Evolutionary conservation across 2,113 vertebrate genomes (phyloP).

Genomic region (Excalfactoria chinensis): DNA sequence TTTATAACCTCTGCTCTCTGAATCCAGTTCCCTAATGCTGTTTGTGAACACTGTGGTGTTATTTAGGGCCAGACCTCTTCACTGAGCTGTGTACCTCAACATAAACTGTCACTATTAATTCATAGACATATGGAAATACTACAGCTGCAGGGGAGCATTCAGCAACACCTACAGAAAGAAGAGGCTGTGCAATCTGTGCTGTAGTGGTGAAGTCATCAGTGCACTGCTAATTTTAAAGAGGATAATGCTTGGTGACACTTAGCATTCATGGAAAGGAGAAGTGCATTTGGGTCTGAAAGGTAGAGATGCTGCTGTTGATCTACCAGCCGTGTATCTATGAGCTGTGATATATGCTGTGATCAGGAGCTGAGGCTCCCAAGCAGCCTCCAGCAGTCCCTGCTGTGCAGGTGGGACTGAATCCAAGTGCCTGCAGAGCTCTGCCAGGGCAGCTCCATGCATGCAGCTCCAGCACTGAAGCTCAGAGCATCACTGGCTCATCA

Average conservation of each 20-base stretch:
- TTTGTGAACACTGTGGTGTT: neutral
- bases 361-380: neutral
- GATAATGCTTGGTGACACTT: neutral
- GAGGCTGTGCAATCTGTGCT: neutral
- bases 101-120: neutral
- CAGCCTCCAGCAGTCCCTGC: neutral
- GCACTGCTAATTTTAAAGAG: neutral
- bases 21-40: neutral
- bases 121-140: neutral
- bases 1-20: neutral
- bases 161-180: neutral
- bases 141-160: neutral
- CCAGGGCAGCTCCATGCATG: neutral
- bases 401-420: neutral
- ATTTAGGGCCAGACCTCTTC: neutral
- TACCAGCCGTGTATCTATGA: no score
- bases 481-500: neutral
- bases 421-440: no score
- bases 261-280: neutral
- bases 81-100: neutral
- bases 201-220: neutral
- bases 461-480: neutral
- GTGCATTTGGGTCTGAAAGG: neutral
- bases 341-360: neutral
- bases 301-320: neutral